Evolutionary conservation across 92 coral and sea anemone genomes (phyloP).

Genomic region (Heteractis magnifica): DNA sequence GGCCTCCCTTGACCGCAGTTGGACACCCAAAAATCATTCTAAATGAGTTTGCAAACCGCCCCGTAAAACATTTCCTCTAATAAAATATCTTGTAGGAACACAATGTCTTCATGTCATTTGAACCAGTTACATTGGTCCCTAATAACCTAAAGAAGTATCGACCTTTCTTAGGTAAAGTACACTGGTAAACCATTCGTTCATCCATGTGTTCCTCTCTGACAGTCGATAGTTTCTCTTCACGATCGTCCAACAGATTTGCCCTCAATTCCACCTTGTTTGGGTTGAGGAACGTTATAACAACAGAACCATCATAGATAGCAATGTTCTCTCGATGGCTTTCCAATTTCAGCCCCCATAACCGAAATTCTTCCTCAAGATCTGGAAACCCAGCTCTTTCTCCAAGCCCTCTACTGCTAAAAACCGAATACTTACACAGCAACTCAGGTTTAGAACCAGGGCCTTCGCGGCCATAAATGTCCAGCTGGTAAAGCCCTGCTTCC

Average conservation of each 20-base stretch:
- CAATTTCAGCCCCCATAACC: slow-evolving; percentile 76
- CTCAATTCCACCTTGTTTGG: slow-evolving; percentile 50
- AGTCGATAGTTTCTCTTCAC: slow-evolving; percentile 30
- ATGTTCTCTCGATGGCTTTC: slow-evolving; percentile 78
- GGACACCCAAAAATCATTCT: too few species aligned
- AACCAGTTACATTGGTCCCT: slow-evolving; percentile 45
- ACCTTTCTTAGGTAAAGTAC: slow-evolving; percentile 70
- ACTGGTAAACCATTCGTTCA: slow-evolving; percentile 53
- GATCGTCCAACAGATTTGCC: slow-evolving; percentile 45
- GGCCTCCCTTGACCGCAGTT: too few species aligned
- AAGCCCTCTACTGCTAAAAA: slow-evolving; percentile 57
- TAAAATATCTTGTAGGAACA: slow-evolving; percentile 61
- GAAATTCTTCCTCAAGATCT: slow-evolving; percentile 64
- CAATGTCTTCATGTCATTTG: slow-evolving; percentile 30
- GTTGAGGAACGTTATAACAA: slow-evolving; percentile 49
- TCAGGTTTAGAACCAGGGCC: slow-evolving; percentile 55
- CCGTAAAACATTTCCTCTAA: background rate
- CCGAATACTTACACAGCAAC: slow-evolving; percentile 55
- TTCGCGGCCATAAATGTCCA: slow-evolving; percentile 70
- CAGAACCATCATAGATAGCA: slow-evolving; percentile 60
- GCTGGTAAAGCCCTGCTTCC: slow-evolving; percentile 63
- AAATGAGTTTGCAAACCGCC: too few species aligned
- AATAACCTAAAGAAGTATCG: slow-evolving; percentile 48
- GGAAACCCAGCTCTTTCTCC: slow-evolving; percentile 77
- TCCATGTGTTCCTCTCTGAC: slow-evolving; percentile 49